Evolutionary conservation across 2,797 vertebrate genomes (phyloP).

Genomic region (Dendrocincla fuliginosa): DNA sequence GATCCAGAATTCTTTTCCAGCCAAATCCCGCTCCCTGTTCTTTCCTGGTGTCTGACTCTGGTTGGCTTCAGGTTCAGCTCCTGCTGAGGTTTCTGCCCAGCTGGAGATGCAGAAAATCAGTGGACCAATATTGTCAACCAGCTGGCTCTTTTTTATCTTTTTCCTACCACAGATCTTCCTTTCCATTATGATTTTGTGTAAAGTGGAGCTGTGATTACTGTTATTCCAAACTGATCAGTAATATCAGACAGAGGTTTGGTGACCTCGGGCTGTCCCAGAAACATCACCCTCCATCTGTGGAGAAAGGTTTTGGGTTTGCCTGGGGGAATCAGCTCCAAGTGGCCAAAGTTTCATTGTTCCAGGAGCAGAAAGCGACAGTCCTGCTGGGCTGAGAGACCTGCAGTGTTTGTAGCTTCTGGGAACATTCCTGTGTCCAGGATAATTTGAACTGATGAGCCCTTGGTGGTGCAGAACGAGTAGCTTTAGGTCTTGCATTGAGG

Average conservation of each 20-base stretch:
- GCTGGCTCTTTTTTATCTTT: background rate
- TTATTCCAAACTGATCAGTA: background rate
- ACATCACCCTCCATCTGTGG: rapidly evolving
- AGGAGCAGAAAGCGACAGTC: background rate
- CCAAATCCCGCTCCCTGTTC: background rate
- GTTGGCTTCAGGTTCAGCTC: background rate
- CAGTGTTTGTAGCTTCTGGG: background rate
- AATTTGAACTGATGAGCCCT: background rate
- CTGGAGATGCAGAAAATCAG: background rate
- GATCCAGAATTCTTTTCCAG: background rate
- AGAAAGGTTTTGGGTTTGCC: background rate
- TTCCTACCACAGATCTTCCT: background rate
- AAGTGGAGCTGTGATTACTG: background rate
- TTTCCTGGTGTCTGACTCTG: background rate
- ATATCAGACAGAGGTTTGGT: background rate
- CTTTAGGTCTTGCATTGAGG: background rate
- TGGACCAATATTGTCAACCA: background rate
- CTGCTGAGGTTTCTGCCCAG: background rate
- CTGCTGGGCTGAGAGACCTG: background rate
- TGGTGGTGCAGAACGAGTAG: background rate
- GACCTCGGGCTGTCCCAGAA: background rate
- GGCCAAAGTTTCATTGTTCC: background rate
- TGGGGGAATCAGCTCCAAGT: background rate
- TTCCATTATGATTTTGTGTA: background rate
- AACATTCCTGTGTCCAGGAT: background rate